Evolutionary conservation across 1,140 invertebrate species (phyloP).

Genomic region (Nasonia giraulti): DNA sequence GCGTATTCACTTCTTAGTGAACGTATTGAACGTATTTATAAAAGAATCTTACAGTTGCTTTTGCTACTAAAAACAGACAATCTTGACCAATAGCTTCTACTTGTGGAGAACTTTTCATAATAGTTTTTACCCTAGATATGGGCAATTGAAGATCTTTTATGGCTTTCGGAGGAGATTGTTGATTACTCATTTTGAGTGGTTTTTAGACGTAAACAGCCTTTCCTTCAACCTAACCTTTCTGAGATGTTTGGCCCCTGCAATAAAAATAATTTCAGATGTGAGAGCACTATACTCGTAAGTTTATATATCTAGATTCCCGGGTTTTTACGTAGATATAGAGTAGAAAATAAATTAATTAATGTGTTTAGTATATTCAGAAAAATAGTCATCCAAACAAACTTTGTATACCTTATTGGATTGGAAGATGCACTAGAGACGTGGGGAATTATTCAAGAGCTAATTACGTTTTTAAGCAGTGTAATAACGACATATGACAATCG

Average conservation of each 20-base stretch:
- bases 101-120: constrained; percentile 91
- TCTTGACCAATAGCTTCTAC: constrained; percentile 86
- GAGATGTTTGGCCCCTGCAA: neutral
- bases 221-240: constrained; percentile 16
- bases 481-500: too few species aligned
- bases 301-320: too few species aligned
- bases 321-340: too few species aligned
- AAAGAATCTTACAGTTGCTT: constrained; percentile 80
- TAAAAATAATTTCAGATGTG: neutral
- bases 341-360: too few species aligned
- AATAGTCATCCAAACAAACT: too few species aligned
- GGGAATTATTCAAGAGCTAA: too few species aligned
- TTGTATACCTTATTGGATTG: too few species aligned
- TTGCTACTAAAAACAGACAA: constrained; percentile 81
- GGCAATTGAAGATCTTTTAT: constrained; percentile 76
- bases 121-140: constrained; percentile 84
- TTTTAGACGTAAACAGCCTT: neutral
- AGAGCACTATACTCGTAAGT: too few species aligned
- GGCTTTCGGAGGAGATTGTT: constrained; percentile 60
- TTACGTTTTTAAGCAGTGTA: too few species aligned
- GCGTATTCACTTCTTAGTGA: neutral
- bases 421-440: too few species aligned
- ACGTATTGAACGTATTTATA: too few species aligned
- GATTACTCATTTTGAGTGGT: constrained; percentile 60
- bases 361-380: too few species aligned